phyloP scores from a whole-genome alignment of 2,113 vertebrate species.

The Nibea albiflora region DNA sequence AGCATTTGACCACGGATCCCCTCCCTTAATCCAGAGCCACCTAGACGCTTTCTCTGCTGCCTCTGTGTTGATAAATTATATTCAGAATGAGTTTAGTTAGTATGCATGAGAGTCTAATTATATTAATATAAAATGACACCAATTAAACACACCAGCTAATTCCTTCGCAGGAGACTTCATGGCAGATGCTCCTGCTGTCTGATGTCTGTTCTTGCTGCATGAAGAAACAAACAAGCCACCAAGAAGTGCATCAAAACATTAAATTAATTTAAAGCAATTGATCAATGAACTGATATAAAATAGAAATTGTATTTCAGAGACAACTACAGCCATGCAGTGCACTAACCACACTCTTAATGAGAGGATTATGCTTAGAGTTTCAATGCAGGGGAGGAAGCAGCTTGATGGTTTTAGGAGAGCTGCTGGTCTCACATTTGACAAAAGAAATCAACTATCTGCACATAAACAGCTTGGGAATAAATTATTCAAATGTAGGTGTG shows the following conservation, averaged over 20 bases:
- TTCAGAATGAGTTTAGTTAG: conserved; percentile 42
- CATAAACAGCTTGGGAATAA: conserved; percentile 41
- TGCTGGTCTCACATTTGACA: conserved; percentile 82
- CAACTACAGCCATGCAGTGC: conserved; percentile 72
- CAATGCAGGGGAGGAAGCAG: no score
- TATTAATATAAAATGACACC: conserved; percentile 52
- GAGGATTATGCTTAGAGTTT: no score
- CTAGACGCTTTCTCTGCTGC: no score
- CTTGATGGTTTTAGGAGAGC: conserved; percentile 82
- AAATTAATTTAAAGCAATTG: background rate
- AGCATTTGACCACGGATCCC: no score
- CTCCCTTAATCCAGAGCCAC: no score
- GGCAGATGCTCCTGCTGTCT: conserved; percentile 90
- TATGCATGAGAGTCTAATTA: conserved; percentile 39
- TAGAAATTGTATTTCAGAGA: background rate
- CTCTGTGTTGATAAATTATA: conserved; percentile 1
- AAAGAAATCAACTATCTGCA: conserved; percentile 84
- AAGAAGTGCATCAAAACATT: conserved; percentile 12
- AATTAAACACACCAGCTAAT: conserved; percentile 91
- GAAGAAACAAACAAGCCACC: conserved; percentile 4
- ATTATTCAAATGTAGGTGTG: background rate
- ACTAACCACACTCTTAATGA: no score
- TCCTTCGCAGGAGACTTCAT: conserved; percentile 94
- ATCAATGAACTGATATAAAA: background rate
- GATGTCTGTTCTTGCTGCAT: conserved; percentile 91